These are phyloP conservation scores for Setophaga petechia DNA, from an alignment of 2,113 vertebrate genomes.

Conservation along the genomic window DNA sequence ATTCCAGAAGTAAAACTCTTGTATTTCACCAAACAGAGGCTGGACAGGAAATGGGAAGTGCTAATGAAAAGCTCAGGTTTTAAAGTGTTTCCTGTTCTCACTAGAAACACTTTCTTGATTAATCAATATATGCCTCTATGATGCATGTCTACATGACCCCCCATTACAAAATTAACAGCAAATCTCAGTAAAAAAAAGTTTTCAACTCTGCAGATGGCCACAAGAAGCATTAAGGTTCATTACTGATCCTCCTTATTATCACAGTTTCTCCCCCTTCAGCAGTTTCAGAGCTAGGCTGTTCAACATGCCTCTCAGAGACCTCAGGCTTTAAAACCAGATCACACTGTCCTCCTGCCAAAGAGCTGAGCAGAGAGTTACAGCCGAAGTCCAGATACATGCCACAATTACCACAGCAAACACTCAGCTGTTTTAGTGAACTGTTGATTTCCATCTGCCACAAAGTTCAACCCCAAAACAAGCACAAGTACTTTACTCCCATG, in stretches of 20 bases:
- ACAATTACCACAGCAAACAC: neutral
- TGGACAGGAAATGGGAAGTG: neutral
- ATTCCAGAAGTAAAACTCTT: neutral
- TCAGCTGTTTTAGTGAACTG: neutral
- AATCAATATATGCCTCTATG: neutral
- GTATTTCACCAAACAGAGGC: neutral
- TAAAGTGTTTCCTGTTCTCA: neutral
- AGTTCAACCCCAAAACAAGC: neutral
- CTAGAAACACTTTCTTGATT: neutral
- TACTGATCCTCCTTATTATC: neutral
- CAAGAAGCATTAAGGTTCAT: neutral
- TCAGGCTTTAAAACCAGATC: neutral
- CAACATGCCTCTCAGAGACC: neutral
- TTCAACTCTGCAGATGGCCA: neutral
- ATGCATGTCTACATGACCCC: neutral
- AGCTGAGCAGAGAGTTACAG: neutral
- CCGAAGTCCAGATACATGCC: neutral
- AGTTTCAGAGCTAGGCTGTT: neutral
- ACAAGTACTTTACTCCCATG: neutral
- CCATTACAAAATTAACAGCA: neutral
- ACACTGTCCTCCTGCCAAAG: neutral
- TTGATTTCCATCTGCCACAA: neutral
- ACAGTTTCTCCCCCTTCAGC: neutral
- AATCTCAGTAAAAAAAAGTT: neutral
- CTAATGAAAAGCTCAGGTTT: neutral